Conservation (phyloP, 2,888 invertebrate genomes). For the Phanerotoma sp. region DNA sequence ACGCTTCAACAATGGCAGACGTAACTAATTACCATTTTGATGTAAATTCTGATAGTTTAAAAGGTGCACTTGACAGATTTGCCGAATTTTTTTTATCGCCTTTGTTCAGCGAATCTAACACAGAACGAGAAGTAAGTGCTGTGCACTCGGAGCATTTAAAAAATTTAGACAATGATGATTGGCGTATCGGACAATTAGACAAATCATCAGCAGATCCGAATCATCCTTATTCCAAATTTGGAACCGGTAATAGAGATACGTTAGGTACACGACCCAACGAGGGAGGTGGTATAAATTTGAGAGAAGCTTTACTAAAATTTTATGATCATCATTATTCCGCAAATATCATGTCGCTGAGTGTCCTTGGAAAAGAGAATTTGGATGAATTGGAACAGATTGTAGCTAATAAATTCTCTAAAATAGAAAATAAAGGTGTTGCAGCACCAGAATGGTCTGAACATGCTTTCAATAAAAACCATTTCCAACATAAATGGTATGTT, state of each 20-base stretch:
- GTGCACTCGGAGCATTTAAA: constrained; percentile 97
- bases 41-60: constrained; percentile 79
- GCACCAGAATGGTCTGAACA: constrained; percentile 78
- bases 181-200: constrained; percentile 89
- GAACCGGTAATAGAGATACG: constrained; percentile 84
- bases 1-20: constrained; percentile 89
- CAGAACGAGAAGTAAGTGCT: constrained; percentile 92
- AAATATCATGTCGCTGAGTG: constrained; percentile 88
- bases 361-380: constrained; percentile 89
- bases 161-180: constrained; percentile 84
- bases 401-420: constrained; percentile 72
- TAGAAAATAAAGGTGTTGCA: constrained; percentile 73
- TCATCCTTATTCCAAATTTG: constrained; percentile 93
- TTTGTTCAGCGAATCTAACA: constrained; percentile 88
- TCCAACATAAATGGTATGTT: constrained; percentile 72
- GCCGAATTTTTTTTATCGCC: constrained; percentile 95
- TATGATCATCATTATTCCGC: constrained; percentile 92
- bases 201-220: constrained; percentile 73
- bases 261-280: constrained; percentile 76
- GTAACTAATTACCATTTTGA: constrained; percentile 96
- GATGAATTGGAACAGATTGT: constrained; percentile 85
- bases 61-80: constrained; percentile 86
- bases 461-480: constrained; percentile 76
- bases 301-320: constrained; percentile 85
- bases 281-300: constrained; percentile 80